Evolutionary conservation across 2,113 vertebrate genomes (phyloP).

Genomic region (Illadopsis cleaveri): DNA sequence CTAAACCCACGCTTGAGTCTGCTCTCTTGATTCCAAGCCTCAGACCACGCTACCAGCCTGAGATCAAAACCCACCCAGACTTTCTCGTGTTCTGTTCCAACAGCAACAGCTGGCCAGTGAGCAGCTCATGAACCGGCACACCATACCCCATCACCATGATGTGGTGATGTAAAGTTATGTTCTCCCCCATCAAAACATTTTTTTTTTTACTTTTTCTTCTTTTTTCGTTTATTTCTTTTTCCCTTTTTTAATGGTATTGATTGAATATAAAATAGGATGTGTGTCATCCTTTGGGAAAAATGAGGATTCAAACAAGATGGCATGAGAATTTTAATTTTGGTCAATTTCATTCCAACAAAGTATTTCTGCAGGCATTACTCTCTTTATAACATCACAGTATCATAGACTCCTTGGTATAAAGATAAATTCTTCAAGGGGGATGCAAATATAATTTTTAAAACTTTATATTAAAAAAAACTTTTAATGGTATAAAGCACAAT

Average conservation of each 20-base stretch:
- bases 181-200: not conserved
- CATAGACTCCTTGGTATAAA: not conserved
- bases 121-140: too few species aligned
- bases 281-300: not conserved
- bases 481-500: not conserved
- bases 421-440: not conserved
- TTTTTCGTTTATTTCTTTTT: accelerated
- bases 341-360: not conserved
- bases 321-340: not conserved
- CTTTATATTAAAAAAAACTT: not conserved
- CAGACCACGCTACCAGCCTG: too few species aligned
- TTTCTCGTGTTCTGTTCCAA: too few species aligned
- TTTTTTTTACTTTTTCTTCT: accelerated
- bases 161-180: not conserved
- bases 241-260: not conserved
- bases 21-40: too few species aligned
- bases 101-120: too few species aligned
- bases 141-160: not conserved
- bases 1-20: too few species aligned
- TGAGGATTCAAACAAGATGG: not conserved
- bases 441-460: not conserved
- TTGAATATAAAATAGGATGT: not conserved
- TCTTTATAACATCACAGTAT: not conserved
- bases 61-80: too few species aligned
- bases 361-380: not conserved